Evolutionary conservation across 2,888 invertebrate species (phyloP), one percentile per base, ranked within the genome.

Genomic region (Phyto melanocephala): DNA sequence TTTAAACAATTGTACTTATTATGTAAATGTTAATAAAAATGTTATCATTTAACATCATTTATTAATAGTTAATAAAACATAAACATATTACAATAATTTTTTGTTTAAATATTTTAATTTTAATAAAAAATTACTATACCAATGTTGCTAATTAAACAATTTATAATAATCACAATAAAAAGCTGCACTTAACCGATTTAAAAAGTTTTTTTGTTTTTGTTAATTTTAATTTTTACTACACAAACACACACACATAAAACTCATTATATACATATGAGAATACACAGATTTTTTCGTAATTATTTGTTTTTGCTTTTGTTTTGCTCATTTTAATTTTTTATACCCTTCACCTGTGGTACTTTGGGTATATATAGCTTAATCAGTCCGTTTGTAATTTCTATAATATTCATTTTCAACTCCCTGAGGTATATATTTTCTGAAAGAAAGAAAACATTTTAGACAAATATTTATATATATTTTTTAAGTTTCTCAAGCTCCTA

Each of bases 71-170:
- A 75, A 65, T 56, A 37, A 40, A 45, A 2, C 24, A 75, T 65
- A 22, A 75, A 24, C 22, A 56, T 65, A 52, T 54, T 40, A 22
- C 6, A 33, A 2, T 42, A 22, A 6, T 22, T 28, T 28, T 11
- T 42, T 13, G n/a, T 71, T 20, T 72, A 24, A 60, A 71, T 42
- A n/a, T n/a, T 45, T 6, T 5, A 28, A 28, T 6, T 28, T 28
- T 28, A 28, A 28, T 3, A 5, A 3, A 28, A 28, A 5, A 6
- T 5, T 5, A 28, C 6, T 6, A 28, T 42, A 8, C 47, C 67
- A 28, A 33, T 47, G 33, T 33, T 56, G 63, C 76, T 70, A 70
- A 76, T 65, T 76, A 76, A 81, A 68, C 60, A 77, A 72, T 65
- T 71, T 54, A 60, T 58, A 33, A 50, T 58, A 37, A 70, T 28